Evolutionary conservation across 2,888 invertebrate genomes (phyloP).

Genomic region (Eurytoma adleriae): DNA sequence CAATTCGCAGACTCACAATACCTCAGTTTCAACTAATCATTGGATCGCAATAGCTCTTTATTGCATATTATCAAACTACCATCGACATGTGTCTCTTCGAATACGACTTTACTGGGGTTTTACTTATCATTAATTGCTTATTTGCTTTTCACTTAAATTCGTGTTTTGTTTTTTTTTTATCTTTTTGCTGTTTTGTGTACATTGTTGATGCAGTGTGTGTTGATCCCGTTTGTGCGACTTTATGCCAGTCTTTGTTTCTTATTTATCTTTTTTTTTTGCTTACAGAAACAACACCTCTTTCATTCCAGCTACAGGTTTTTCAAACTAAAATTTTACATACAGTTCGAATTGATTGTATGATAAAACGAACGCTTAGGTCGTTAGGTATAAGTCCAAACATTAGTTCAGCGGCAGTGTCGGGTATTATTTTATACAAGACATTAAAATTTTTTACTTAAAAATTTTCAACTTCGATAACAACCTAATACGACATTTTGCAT

Average conservation of each 20-base stretch:
- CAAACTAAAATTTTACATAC: conserved; percentile 27
- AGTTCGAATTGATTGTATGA: conserved; percentile 32
- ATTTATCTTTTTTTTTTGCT: background rate
- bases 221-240: conserved; percentile 69
- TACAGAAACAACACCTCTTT: conserved; percentile 30
- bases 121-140: conserved; percentile 19
- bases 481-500: background rate
- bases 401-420: conserved; percentile 14
- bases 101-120: background rate
- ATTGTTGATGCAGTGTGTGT: conserved; percentile 63
- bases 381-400: background rate
- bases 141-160: conserved; percentile 29
- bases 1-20: background rate
- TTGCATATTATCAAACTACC: conserved; percentile 23
- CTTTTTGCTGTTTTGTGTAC: conserved; percentile 20
- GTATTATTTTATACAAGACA: conserved; percentile 16
- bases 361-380: conserved; percentile 11
- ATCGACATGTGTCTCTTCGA: conserved; percentile 14
- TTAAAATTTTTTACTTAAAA: background rate
- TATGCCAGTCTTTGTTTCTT: conserved; percentile 62
- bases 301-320: background rate
- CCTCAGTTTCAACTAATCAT: background rate
- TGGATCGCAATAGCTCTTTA: conserved; percentile 6
- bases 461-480: background rate
- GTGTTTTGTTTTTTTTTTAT: background rate